These are phyloP conservation scores for Bembecia ichneumoniformis DNA, from an alignment of 2,888 invertebrate species.

Conservation along the genomic window DNA sequence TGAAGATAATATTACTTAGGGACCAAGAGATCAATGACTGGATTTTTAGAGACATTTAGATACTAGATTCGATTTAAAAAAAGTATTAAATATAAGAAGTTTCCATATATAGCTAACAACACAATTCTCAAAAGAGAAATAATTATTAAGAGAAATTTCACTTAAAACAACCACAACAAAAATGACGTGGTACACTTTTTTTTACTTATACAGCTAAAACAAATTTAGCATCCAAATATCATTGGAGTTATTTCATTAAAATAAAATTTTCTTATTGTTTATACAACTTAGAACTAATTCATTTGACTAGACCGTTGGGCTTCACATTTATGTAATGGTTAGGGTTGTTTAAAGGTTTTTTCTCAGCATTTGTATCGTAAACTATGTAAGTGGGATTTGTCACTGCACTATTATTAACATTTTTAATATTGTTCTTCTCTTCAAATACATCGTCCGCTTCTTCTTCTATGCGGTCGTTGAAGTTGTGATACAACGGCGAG, in stretches of 20 bases:
- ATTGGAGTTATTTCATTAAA: neutral
- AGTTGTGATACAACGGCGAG: conserved; percentile 39
- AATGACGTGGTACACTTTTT: too few species aligned
- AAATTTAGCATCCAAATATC: too few species aligned
- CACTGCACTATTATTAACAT: conserved; percentile 39
- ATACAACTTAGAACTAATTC: conserved; percentile 14
- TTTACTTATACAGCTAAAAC: too few species aligned
- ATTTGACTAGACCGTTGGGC: conserved; percentile 65
- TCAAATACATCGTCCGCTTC: conserved; percentile 49
- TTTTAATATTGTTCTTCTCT: conserved; percentile 41
- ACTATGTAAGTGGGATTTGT: conserved; percentile 61
- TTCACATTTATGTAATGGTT: conserved; percentile 44
- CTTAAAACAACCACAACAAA: too few species aligned
- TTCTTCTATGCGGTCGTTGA: conserved; percentile 49
- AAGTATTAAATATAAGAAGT: too few species aligned
- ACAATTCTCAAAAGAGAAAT: too few species aligned
- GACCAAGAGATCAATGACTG: neutral
- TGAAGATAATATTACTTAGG: neutral
- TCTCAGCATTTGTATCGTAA: conserved; percentile 41
- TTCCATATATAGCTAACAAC: too few species aligned
- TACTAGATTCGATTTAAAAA: neutral
- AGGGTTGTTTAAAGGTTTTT: conserved; percentile 46
- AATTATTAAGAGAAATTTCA: too few species aligned
- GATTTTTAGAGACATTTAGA: neutral
- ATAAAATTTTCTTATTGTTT: neutral